Conservation (phyloP, 2,113 vertebrate species). For the Microcebus jonahi region DNA sequence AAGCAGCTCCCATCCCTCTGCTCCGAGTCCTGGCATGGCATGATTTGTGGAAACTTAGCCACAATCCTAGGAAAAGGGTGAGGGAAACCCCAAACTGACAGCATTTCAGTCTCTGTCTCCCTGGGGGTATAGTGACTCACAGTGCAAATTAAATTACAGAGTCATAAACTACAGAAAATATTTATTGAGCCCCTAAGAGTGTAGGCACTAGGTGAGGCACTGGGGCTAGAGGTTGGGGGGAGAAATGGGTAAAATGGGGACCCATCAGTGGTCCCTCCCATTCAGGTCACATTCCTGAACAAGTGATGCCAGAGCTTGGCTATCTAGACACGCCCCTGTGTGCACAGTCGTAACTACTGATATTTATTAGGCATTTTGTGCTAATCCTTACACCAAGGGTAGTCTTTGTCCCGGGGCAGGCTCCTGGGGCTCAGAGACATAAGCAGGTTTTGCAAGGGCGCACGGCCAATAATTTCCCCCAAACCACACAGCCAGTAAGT, state of each 20-base stretch:
- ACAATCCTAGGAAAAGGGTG: not conserved
- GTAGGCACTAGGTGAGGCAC: not conserved
- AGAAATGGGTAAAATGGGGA: not conserved
- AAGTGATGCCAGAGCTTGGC: not conserved
- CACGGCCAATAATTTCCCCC: not conserved
- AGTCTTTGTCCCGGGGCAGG: not conserved
- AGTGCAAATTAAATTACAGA: slow-evolving; percentile 38
- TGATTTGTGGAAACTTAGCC: not conserved
- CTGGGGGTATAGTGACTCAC: not conserved
- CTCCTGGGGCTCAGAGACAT: not conserved
- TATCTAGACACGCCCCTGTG: not conserved
- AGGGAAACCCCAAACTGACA: not conserved
- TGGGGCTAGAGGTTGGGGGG: not conserved
- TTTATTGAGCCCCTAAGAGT: not conserved
- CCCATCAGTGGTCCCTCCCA: not conserved
- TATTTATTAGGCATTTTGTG: not conserved
- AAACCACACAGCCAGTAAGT: not conserved
- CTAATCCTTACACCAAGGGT: not conserved
- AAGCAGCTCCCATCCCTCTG: not conserved
- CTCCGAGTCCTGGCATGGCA: not conserved
- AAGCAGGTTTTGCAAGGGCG: slow-evolving; percentile 35
- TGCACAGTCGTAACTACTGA: not conserved
- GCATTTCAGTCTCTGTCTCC: not conserved
- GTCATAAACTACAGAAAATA: not conserved
- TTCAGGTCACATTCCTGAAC: not conserved